Base-by-base conservation (phyloP, 1,140 invertebrate species). In the Spodoptera litura region DNA sequence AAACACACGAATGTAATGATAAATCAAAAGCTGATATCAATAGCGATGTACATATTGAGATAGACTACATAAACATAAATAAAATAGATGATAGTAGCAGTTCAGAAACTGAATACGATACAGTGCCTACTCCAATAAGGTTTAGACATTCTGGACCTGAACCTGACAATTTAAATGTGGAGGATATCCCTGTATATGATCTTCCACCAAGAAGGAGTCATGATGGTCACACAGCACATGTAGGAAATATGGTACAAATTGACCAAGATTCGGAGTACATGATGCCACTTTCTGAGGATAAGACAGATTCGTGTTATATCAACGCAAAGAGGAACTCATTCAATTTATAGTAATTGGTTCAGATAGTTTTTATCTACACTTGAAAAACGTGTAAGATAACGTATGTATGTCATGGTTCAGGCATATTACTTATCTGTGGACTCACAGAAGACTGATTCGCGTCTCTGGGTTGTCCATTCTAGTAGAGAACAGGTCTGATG, bases 21-120 rank as follows among this genome's bases (percentile, higher is more conserved):
- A 11, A 68, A 68, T 4, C 20, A 52, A 51, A 68, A 53, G 5
- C 9, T 31, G 64, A 27, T 9, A 49, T 27, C 13, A 52, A 31
- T 31, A 68, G 3, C 20, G 62, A 51, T 11, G 10, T 53, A 27
- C 15, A 25, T 11, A 68, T 68, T 53, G 49, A 66, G 27, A 13
- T 66, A 0, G 1, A 51, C 10, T 27, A 27, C 1, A 12, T 68
- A 6, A 25, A 68, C 15, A 25, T n/a, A n/a, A 49, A 53, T 4
- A 27, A 68, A 64, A 20, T 11, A 4, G 61, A 44, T 12, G 49
- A 68, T 2, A 49, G 12, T n/a, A 68, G 64, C 10, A 25, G 38
- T 27, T 52, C 64, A 25, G 64, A 68, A n/a, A 68, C 64, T 20
- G 64, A 68, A 68, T 68, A 68, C 44, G 61, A 64, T 64, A 64